phyloP scores from a whole-genome alignment of 2,797 vertebrate genomes.

The Moxostoma hubbsi region DNA sequence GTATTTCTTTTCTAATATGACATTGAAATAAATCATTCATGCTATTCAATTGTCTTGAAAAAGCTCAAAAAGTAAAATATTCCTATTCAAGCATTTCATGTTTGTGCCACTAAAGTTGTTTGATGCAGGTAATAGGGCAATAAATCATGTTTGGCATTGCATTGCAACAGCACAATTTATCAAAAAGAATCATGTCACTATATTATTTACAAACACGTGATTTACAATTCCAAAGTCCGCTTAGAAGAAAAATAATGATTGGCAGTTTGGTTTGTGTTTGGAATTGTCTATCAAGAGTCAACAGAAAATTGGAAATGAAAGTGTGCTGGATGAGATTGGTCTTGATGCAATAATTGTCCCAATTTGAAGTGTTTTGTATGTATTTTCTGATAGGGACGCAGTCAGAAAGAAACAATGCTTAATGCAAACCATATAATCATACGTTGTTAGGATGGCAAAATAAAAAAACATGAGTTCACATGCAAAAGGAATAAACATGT shows the following conservation, averaged over 20 bases:
- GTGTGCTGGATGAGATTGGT: neutral
- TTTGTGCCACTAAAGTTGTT: slow-evolving; percentile 50
- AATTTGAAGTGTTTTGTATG: neutral
- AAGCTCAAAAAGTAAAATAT: slow-evolving; percentile 38
- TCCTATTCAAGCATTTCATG: slow-evolving; percentile 42
- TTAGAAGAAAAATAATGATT: slow-evolving; percentile 22
- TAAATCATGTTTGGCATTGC: slow-evolving; percentile 57
- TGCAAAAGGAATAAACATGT: no score
- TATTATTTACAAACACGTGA: slow-evolving; percentile 50
- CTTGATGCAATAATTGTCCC: slow-evolving; percentile 5
- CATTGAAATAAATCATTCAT: slow-evolving; percentile 2
- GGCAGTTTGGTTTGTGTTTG: neutral
- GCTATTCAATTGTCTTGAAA: slow-evolving; percentile 18
- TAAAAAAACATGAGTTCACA: no score
- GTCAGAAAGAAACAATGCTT: no score
- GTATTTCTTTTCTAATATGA: no score
- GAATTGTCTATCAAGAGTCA: slow-evolving; percentile 7
- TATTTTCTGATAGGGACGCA: no score
- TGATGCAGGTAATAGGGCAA: slow-evolving; percentile 54
- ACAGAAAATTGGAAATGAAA: neutral
- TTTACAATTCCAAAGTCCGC: slow-evolving; percentile 52
- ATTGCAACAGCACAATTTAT: slow-evolving; percentile 50
- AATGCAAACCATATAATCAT: no score
- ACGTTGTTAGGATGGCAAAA: no score
- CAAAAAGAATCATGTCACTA: slow-evolving; percentile 45